These are phyloP conservation scores for Lepus oiostolus DNA, from an alignment of 2,797 vertebrate genomes.

Conservation along the genomic window DNA sequence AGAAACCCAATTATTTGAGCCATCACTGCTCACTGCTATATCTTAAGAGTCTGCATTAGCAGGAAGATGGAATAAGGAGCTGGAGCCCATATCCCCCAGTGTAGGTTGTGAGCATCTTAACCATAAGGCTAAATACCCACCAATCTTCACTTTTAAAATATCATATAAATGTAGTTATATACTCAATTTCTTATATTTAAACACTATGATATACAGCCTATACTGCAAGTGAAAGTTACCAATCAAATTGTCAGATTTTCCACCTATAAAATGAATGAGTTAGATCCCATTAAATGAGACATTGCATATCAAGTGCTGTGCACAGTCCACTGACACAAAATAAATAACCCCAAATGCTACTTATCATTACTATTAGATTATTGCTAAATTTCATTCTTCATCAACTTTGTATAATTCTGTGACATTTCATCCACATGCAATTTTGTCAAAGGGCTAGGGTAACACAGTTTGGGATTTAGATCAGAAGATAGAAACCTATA, in stretches of 20 bases:
- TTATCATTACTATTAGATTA: background rate
- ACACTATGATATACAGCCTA: background rate
- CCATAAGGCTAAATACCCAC: no score
- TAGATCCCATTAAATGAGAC: background rate
- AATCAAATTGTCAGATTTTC: background rate
- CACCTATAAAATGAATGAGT: background rate
- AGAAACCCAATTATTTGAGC: no score
- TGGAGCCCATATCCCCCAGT: no score
- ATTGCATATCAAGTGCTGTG: background rate
- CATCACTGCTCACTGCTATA: no score
- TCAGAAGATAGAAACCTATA: background rate
- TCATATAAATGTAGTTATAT: background rate
- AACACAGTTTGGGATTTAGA: background rate
- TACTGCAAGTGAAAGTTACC: conserved; percentile 6
- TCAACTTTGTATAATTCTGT: conserved; percentile 1
- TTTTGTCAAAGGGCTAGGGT: background rate
- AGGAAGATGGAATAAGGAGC: no score
- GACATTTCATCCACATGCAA: background rate
- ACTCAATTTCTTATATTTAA: background rate
- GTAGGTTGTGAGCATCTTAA: no score
- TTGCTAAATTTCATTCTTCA: conserved; percentile 4
- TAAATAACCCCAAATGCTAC: background rate
- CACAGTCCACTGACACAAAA: background rate
- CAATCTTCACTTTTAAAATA: background rate
- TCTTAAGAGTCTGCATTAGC: no score